Base-by-base conservation (phyloP, 2,797 vertebrate genomes). In the Glossophaga mutica region DNA sequence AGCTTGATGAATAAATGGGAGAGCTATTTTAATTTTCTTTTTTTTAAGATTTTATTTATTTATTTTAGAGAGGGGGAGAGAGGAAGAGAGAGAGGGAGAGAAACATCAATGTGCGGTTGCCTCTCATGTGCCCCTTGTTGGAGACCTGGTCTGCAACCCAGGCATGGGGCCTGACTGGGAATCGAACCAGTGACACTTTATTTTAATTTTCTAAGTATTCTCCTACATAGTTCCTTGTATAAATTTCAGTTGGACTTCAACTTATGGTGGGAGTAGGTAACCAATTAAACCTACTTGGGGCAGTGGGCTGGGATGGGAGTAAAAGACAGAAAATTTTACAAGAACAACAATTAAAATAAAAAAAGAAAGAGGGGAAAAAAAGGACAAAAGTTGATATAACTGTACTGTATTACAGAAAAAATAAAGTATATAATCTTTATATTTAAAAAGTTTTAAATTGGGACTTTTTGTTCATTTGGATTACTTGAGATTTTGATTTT, bases 401-500 rank as follows among this genome's bases (percentile, higher is more conserved):
- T 89, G 9, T 94, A 42, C 11, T 91, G 26, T 46, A n/a, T 32
- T 67, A 19, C 2, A 67, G 34, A 42, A 48, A 81, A 85, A 65
- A 93, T 67, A 55, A 68, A 44, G 14, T 74, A 55, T 82, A 34
- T 91, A 46, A 67, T 55, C 22, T 83, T 84, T 50, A 76, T 91
- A n/a, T 67, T 59, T 83, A 88, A 48, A 55, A 65, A 70, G 21
- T 32, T 65, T 91, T 68, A 79, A 83, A 50, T 68, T 74, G 26
- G 12, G 5, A 81, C 12, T 70, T 67, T 77, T n/a, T 79, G 46
- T 87, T 95, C 32, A 55, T 89, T 91, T 96, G 46, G 9, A 81
- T n/a, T 90, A n/a, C 26, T 22, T 83, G 57, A 84, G 15, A 70
- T 85, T 83, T 91, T 92, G 76, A 92, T 85, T 87, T 96, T 94